phyloP scores from a whole-genome alignment of 2,888 invertebrate genomes.

The Lasius fuliginosus region DNA sequence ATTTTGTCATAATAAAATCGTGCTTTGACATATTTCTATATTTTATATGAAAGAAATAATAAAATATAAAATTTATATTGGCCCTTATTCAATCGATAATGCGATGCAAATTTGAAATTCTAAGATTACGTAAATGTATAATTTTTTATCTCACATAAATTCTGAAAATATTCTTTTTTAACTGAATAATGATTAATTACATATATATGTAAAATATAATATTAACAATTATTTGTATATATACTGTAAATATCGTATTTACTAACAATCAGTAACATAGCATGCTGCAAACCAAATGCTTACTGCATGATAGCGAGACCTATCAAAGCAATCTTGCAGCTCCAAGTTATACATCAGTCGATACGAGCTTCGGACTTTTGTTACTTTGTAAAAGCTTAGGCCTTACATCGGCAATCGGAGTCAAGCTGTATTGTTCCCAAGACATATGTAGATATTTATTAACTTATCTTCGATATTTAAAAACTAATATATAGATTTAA shows the following conservation, averaged over 20 bases:
- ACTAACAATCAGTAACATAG: not conserved
- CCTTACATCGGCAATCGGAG: not conserved
- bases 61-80: not conserved
- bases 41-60: not conserved
- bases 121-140: not conserved
- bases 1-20: not conserved
- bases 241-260: not conserved
- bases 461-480: not conserved
- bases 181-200: not conserved
- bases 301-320: constrained; percentile 11
- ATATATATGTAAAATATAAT: not conserved
- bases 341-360: constrained; percentile 15
- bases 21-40: not conserved
- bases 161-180: not conserved
- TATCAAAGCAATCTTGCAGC: not conserved
- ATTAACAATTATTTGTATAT: not conserved
- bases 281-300: not conserved
- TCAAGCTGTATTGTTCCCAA: not conserved
- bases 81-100: not conserved
- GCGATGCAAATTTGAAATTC: not conserved
- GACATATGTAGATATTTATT: not conserved
- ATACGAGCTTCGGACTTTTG: not conserved
- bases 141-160: not conserved
- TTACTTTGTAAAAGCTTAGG: not conserved
- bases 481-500: not conserved